Base-by-base conservation (phyloP, 1,140 invertebrate genomes). In the Araneus ventricosus region DNA sequence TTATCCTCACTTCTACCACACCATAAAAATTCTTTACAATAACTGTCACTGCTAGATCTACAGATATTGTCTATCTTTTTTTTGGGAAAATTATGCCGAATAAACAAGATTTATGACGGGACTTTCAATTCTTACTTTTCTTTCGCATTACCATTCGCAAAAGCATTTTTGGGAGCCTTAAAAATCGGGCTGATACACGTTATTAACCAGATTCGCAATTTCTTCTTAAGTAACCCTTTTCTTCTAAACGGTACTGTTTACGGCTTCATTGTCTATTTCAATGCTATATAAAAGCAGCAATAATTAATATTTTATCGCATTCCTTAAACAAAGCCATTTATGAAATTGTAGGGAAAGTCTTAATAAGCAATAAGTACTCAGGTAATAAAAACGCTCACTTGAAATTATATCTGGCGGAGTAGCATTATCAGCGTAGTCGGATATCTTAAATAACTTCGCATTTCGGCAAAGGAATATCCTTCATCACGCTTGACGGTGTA, bases 241-340 rank as follows among this genome's bases (percentile, higher is more conserved):
- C 59, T 22, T 63, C 22, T 24, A 63, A 8, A n/a, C 22, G n/a
- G 24, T 1, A 63, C n/a, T 63, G n/a, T 63, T 63, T 63, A 63
- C 6, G 59, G n/a, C 6, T 63, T 63, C 59, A 63, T 63, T 63
- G 59, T 63, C 20, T 63, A n/a, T 24, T 63, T 24, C 59, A 4
- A 8, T 63, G 59, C 59, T 7, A 24, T 63, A 63, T 63, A 24
- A 63, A 63, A 63, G n/a, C 20, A 63, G 59, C 59, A 22, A n/a
- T 63, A n/a, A 63, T 63, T 63, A 63, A 22, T 63, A 14, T 63
- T 63, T 63, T 63, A 63, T 63, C 59, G 59, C 59, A 63, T 63
- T 63, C 59, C 59, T 63, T 22, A n/a, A 63, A 63, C 59, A n/a
- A 63, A 63, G n/a, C 59, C 24, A 63, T 63, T 63, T 63, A 22